These are phyloP conservation scores for Tachina grossa DNA, from an alignment of 2,888 invertebrate species.

Conservation along the genomic window DNA sequence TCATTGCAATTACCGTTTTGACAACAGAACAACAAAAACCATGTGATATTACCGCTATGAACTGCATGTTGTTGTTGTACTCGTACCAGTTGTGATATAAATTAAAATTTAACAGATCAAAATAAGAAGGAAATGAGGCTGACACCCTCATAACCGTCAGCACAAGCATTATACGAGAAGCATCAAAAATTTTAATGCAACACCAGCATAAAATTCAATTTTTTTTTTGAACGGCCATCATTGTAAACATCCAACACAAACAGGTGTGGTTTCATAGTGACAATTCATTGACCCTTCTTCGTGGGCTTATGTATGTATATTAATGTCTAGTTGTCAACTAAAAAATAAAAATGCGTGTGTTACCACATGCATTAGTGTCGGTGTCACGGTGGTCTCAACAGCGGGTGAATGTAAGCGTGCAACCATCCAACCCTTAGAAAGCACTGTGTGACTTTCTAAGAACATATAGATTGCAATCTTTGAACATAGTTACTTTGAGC, in stretches of 20 bases:
- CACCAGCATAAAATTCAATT: neutral
- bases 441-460: no score
- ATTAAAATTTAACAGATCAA: neutral
- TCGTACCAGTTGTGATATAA: neutral
- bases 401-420: no score
- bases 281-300: no score
- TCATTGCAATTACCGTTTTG: conserved; percentile 34
- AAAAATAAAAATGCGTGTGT: no score
- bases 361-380: no score
- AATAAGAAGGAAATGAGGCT: neutral
- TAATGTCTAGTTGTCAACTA: no score
- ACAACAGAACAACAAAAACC: neutral
- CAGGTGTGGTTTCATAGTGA: neutral
- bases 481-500: no score
- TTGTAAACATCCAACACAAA: neutral
- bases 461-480: no score
- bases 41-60: neutral
- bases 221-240: neutral
- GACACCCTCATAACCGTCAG: neutral
- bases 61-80: neutral
- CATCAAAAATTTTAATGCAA: neutral
- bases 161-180: neutral
- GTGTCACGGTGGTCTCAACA: no score
- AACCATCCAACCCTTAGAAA: no score
- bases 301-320: no score